These are phyloP conservation scores for Phrynosoma blainvillii DNA, from an alignment of 2,113 vertebrate genomes.

Conservation along the genomic window DNA sequence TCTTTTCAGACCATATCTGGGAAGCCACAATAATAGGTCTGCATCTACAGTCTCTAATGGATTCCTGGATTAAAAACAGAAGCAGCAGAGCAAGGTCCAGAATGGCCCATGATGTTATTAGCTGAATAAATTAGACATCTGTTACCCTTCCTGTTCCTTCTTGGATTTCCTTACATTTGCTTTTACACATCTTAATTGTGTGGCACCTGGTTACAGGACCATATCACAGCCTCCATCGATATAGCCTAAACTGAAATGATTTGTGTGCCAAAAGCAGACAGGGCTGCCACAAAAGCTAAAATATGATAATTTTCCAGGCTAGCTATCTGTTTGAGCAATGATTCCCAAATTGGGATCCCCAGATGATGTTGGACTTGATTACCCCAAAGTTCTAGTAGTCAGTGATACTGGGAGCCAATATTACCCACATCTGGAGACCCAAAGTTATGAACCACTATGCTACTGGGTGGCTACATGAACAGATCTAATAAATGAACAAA, in stretches of 20 bases:
- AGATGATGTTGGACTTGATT: too few relatives aligned
- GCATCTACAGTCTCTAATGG: slow-evolving; percentile 30
- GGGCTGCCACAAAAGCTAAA: background rate
- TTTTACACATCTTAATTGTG: background rate
- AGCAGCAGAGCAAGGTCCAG: background rate
- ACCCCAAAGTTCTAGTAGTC: too few relatives aligned
- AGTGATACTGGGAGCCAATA: too few relatives aligned
- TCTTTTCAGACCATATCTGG: background rate
- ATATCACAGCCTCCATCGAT: background rate
- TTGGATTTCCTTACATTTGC: slow-evolving; percentile 1
- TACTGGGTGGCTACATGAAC: background rate
- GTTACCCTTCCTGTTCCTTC: background rate
- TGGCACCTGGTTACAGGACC: background rate
- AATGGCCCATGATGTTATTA: background rate
- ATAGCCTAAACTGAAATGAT: background rate
- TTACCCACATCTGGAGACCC: too few relatives aligned
- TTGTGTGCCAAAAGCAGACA: background rate
- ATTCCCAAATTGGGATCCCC: too few relatives aligned
- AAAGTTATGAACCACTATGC: too few relatives aligned
- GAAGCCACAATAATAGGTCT: slow-evolving; percentile 45
- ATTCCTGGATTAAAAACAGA: background rate
- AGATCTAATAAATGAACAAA: background rate
- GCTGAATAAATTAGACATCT: slow-evolving; percentile 4
- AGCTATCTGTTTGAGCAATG: background rate
- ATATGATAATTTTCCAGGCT: background rate